Evolutionary conservation across 2,888 invertebrate genomes (phyloP).

Genomic region (Boloria selene): DNA sequence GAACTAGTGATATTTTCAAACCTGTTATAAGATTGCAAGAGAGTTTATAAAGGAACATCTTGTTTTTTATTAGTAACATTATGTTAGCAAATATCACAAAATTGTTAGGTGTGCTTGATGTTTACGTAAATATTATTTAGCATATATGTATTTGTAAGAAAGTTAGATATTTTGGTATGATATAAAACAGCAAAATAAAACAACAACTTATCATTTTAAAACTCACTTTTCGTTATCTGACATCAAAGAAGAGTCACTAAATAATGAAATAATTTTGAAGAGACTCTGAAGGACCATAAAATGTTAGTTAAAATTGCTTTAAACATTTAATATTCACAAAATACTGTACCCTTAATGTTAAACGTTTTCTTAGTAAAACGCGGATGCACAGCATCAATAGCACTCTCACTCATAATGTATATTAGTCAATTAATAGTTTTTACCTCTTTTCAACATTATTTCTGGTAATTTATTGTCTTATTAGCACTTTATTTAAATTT

Average conservation of each 20-base stretch:
- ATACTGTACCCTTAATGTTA: constrained; percentile 64
- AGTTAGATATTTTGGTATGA: no score
- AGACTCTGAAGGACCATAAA: background rate
- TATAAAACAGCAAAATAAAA: no score
- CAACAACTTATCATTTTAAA: no score
- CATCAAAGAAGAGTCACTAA: no score
- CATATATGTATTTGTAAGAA: no score
- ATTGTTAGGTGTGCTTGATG: no score
- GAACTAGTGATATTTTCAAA: constrained; percentile 90
- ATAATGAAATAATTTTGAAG: no score
- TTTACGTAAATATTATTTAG: no score
- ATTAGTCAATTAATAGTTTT: constrained; percentile 39
- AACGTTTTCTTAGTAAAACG: constrained; percentile 57
- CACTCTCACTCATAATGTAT: constrained; percentile 50
- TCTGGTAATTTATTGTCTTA: background rate
- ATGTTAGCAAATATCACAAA: no score
- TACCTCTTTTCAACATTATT: constrained; percentile 66
- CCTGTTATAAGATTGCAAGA: constrained; percentile 61
- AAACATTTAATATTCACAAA: constrained; percentile 6
- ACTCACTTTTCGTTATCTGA: no score
- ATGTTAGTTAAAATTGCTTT: background rate
- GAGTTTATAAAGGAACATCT: no score
- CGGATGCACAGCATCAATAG: constrained; percentile 66
- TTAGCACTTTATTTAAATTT: background rate
- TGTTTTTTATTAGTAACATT: no score